Evolutionary conservation across 1,140 invertebrate genomes (phyloP).

Genomic region (Piezodorus guildinii): DNA sequence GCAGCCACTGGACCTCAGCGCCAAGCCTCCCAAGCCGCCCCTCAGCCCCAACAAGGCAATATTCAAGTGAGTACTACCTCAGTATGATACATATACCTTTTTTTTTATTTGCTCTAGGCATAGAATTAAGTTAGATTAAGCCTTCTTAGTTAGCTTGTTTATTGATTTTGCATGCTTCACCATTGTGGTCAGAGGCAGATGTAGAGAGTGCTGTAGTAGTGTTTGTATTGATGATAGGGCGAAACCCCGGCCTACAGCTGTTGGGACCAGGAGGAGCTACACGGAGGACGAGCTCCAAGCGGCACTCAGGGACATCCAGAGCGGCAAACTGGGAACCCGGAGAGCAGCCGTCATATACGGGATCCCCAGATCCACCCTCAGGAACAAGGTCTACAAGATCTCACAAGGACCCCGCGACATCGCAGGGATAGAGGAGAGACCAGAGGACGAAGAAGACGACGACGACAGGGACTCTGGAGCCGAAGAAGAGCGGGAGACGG

Average conservation of each 20-base stretch:
- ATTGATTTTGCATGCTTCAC: not conserved
- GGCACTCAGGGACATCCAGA: slow-evolving; percentile 82
- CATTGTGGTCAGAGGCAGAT: slow-evolving; percentile 13
- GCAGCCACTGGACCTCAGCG: slow-evolving; percentile 65
- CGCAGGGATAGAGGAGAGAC: slow-evolving; percentile 18
- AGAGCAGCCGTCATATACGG: slow-evolving; percentile 88
- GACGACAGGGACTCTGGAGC: slow-evolving; percentile 49
- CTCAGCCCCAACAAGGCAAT: slow-evolving; percentile 45
- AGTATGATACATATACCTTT: too few species aligned
- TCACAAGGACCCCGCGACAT: slow-evolving; percentile 43
- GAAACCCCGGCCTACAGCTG: slow-evolving; percentile 47
- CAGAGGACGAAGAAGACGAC: slow-evolving; percentile 33
- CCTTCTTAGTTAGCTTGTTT: not conserved
- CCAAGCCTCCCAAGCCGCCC: slow-evolving; percentile 38
- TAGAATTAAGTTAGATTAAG: not conserved
- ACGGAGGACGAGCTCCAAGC: slow-evolving; percentile 83
- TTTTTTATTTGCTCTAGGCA: too few species aligned
- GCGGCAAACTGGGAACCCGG: slow-evolving; percentile 79
- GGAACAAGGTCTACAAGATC: slow-evolving; percentile 88
- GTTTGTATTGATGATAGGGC: slow-evolving; percentile 38
- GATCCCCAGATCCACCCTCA: slow-evolving; percentile 84
- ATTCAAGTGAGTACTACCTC: slow-evolving; percentile 48
- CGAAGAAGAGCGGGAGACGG: slow-evolving; percentile 51
- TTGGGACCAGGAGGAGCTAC: slow-evolving; percentile 57
- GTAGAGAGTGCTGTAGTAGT: slow-evolving; percentile 24